Conservation (phyloP, 2,113 vertebrate genomes). For the Grammomys surdaster region DNA sequence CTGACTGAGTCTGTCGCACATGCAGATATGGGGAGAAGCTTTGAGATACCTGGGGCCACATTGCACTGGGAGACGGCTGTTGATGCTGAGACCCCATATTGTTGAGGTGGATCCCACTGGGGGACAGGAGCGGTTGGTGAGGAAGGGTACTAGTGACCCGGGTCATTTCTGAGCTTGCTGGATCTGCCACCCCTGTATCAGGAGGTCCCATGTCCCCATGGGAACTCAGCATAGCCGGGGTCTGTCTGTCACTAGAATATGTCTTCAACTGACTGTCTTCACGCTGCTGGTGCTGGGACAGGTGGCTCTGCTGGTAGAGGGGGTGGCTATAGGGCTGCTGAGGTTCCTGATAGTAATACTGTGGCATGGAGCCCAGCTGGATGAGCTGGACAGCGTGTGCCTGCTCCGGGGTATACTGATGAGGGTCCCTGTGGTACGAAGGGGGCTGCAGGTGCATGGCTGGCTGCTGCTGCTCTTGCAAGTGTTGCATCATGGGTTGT, state of each 20-base stretch:
- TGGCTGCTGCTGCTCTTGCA: conserved; percentile 85
- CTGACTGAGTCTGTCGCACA: background rate
- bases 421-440: conserved; percentile 87
- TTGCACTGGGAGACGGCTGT: conserved; percentile 84
- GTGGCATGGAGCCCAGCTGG: conserved; percentile 88
- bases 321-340: conserved; percentile 87
- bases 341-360: conserved; percentile 90
- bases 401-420: conserved; percentile 88
- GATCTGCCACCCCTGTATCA: conserved; percentile 81
- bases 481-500: conserved; percentile 87
- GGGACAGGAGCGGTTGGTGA: conserved; percentile 85
- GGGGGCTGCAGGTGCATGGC: conserved; percentile 87
- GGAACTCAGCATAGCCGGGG: conserved; percentile 82
- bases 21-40: background rate
- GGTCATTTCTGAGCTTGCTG: conserved; percentile 76
- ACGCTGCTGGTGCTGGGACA: conserved; percentile 84
- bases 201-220: conserved; percentile 84
- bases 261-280: conserved; percentile 85
- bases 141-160: conserved; percentile 79
- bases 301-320: conserved; percentile 86
- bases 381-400: conserved; percentile 88
- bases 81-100: conserved; percentile 86
- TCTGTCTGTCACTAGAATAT: conserved; percentile 83
- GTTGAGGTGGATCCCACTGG: conserved; percentile 83
- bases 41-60: conserved; percentile 88